A percentile compares a stretch with the other conserved stretches of the same genome.
These are phyloP conservation scores for Lepilemur septentrionalis DNA, from an alignment of 2,797 vertebrate genomes.

Conservation along the genomic window DNA sequence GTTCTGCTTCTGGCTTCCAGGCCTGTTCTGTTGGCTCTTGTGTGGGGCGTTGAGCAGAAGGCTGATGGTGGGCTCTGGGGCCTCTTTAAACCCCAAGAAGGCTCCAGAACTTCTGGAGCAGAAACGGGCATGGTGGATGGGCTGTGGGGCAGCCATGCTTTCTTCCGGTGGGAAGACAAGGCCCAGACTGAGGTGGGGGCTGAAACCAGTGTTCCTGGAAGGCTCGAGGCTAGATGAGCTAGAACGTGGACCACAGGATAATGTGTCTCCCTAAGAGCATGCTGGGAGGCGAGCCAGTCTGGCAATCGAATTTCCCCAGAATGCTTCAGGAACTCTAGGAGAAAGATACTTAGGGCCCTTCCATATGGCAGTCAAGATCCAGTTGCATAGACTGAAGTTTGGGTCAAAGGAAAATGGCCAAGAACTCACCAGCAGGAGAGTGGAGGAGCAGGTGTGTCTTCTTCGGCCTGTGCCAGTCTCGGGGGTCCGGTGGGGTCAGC, in stretches of 20 bases:
- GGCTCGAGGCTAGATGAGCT: neutral
- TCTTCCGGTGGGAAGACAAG: constrained; percentile 7
- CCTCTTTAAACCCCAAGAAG: neutral
- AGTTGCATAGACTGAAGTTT: neutral
- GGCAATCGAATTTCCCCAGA: constrained; percentile 12
- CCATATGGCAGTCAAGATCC: neutral
- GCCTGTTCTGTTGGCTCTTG: neutral
- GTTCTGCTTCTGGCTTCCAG: neutral
- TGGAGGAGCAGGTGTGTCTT: neutral
- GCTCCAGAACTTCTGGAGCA: constrained; percentile 20
- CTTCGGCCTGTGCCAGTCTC: neutral
- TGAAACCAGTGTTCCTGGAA: neutral
- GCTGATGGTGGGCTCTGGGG: neutral
- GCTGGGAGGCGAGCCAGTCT: neutral
- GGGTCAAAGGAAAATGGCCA: neutral
- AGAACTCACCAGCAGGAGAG: constrained; percentile 65
- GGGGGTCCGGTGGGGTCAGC: neutral
- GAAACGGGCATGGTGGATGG: neutral
- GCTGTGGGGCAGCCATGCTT: neutral
- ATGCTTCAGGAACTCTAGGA: neutral
- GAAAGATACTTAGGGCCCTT: neutral
- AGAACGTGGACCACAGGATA: neutral
- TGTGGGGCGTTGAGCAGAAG: neutral
- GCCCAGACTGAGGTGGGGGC: neutral
- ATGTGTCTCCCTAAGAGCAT: neutral